These are phyloP conservation scores for Oxyteleia sp. DNA, from an alignment of 2,888 invertebrate species.

Conservation along the genomic window DNA sequence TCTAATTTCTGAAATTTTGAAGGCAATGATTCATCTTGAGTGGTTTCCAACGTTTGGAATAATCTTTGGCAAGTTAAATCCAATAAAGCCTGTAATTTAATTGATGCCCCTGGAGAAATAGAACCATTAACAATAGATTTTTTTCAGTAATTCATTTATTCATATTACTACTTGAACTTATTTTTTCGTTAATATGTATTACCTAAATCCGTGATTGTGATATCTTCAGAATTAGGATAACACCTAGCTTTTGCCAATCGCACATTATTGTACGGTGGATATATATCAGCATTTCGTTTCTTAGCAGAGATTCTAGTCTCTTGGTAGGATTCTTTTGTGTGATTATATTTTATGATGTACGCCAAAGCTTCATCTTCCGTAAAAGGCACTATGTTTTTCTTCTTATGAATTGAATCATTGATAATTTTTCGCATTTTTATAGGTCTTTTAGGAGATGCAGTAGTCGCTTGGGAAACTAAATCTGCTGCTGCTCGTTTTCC, in stretches of 20 bases:
- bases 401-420: not conserved
- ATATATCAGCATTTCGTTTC: conserved; percentile 23
- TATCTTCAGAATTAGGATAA: conserved; percentile 13
- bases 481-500: conserved; percentile 35
- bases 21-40: too few relatives aligned
- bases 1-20: too few relatives aligned
- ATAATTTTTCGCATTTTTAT: conserved; percentile 17
- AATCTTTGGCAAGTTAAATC: too few relatives aligned
- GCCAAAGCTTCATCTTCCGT: conserved; percentile 31
- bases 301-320: conserved; percentile 5
- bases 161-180: not conserved
- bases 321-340: not conserved
- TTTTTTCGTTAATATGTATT: not conserved
- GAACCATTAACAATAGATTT: not conserved
- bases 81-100: too few relatives aligned
- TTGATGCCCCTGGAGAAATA: conserved; percentile 1
- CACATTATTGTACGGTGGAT: conserved; percentile 22
- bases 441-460: conserved; percentile 11
- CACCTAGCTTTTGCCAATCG: conserved; percentile 9
- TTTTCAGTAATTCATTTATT: not conserved
- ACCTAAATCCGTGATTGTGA: conserved; percentile 22
- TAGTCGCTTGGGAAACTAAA: conserved; percentile 16
- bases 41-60: too few relatives aligned
- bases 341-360: conserved; percentile 13
- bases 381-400: conserved; percentile 9